A percentile compares a stretch with the other conserved stretches of the same genome.
Conservation (phyloP, 1,140 invertebrate species). For the Stegodyphus mimosarum region DNA sequence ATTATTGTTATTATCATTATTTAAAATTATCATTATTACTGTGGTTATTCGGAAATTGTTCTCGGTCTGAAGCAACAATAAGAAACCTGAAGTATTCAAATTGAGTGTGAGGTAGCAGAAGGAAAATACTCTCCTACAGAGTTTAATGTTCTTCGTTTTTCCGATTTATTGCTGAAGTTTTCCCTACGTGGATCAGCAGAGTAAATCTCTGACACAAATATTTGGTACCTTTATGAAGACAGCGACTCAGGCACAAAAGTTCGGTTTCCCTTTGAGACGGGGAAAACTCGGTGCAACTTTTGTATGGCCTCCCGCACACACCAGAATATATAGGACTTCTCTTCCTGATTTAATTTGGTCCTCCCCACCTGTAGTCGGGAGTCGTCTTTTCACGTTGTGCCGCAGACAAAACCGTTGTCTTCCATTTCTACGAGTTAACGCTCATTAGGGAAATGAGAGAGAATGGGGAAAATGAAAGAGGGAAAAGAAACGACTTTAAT, state of each 20-base stretch:
- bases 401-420: too few species aligned
- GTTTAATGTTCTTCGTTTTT: too few species aligned
- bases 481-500: too few species aligned
- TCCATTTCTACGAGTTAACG: not conserved
- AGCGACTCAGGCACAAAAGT: not conserved
- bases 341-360: constrained; percentile 25
- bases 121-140: too few species aligned
- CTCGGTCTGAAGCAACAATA: too few species aligned
- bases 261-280: constrained; percentile 4
- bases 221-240: constrained; percentile 15
- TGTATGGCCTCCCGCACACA: constrained; percentile 14
- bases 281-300: not conserved
- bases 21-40: too few species aligned
- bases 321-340: constrained; percentile 23
- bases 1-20: too few species aligned
- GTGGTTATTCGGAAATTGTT: too few species aligned
- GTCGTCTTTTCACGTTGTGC: not conserved
- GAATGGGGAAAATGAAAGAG: not conserved
- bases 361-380: constrained; percentile 13
- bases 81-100: too few species aligned
- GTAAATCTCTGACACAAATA: not conserved
- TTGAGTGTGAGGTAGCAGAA: too few species aligned
- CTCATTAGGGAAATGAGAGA: not conserved
- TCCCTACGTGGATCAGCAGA: too few species aligned
- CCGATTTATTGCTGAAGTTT: too few species aligned